Percentiles rank a stretch among this genome's conserved stretches.
Conservation (phyloP, 2,888 invertebrate genomes). For the Nephrotoma guestfalica region DNA sequence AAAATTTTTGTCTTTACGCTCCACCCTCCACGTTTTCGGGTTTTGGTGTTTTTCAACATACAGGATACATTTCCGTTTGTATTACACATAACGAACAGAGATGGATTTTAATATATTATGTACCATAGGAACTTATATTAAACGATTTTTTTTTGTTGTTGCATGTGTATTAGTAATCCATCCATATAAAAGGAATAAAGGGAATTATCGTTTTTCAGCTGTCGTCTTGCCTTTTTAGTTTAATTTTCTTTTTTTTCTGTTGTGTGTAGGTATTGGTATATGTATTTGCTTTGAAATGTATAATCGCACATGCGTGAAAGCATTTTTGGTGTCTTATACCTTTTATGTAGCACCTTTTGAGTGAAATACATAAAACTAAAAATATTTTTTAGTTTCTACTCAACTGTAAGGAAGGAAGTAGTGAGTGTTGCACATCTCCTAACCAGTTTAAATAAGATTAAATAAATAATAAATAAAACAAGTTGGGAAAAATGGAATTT, state of each 20-base stretch:
- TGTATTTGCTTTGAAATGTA: not conserved
- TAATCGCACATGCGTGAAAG: not conserved
- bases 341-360: not conserved
- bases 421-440: not conserved
- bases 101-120: not conserved
- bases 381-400: not conserved
- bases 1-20: not conserved
- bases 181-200: not conserved
- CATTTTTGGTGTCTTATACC: not conserved
- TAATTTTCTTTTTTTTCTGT: not conserved
- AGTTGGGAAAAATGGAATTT: not conserved
- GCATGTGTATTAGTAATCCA: not conserved
- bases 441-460: not conserved
- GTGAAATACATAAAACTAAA: not conserved
- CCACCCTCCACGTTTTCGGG: not conserved
- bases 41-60: not conserved
- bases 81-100: not conserved
- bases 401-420: not conserved
- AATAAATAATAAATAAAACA: not conserved
- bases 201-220: slow-evolving; percentile 1
- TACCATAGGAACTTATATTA: not conserved
- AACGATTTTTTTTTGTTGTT: not conserved
- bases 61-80: slow-evolving; percentile 1
- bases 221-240: not conserved
- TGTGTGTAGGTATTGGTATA: not conserved